phyloP scores from a whole-genome alignment of 2,888 invertebrate species.

The Caenorhabditis panamensis region DNA sequence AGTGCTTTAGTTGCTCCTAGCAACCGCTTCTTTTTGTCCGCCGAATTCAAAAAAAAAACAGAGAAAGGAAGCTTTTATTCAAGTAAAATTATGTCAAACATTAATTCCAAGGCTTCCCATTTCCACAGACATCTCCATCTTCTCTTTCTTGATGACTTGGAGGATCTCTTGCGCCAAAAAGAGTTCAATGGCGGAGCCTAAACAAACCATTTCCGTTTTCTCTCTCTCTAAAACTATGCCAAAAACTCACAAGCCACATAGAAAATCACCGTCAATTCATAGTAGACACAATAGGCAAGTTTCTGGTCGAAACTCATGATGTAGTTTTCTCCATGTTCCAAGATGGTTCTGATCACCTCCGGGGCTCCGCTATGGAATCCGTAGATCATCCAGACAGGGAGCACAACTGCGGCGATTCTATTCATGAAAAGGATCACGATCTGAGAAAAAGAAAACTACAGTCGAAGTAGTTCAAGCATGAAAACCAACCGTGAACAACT shows the following conservation, averaged over 20 bases:
- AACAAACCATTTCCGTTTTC: background rate
- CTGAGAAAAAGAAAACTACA: background rate
- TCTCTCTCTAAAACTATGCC: background rate
- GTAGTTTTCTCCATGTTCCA: background rate
- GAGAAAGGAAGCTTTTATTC: too few relatives aligned
- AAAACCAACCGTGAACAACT: conserved; percentile 3
- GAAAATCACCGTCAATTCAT: background rate
- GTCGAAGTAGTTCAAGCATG: background rate
- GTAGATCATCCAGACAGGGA: conserved; percentile 10
- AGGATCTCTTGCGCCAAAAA: background rate
- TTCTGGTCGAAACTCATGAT: background rate
- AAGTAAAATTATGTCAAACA: too few relatives aligned
- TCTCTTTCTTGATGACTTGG: background rate
- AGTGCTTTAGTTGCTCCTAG: too few relatives aligned
- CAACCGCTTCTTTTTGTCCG: too few relatives aligned
- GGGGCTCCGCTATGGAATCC: background rate
- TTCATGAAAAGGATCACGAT: background rate
- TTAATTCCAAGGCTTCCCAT: background rate
- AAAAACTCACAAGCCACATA: background rate
- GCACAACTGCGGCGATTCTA: background rate
- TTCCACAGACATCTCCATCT: background rate
- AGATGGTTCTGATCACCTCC: background rate
- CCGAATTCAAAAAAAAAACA: too few relatives aligned
- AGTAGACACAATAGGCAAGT: background rate
- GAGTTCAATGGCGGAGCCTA: background rate